Percentiles rank a stretch among this genome's conserved stretches.
phyloP scores from a whole-genome alignment of 2,797 vertebrate species.

The Vireo griseus region DNA sequence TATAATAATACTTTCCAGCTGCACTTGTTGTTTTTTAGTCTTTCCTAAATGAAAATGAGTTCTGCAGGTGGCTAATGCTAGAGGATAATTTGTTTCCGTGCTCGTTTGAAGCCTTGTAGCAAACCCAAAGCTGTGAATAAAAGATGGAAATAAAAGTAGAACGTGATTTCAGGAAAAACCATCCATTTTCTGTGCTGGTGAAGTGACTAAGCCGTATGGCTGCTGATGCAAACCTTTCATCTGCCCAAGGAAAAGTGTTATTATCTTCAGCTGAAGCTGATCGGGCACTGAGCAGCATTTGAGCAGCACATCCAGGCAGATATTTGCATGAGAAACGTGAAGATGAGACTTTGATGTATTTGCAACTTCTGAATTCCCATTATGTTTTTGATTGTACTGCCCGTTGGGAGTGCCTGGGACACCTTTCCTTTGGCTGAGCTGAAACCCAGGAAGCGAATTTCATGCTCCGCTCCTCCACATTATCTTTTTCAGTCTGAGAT shows the following conservation, averaged over 20 bases:
- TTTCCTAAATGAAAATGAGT: conserved; percentile 34
- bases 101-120: conserved; percentile 18
- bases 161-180: neutral
- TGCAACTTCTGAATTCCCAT: neutral
- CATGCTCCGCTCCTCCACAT: fast-evolving
- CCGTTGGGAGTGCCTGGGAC: neutral
- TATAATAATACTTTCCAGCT: conserved; percentile 3
- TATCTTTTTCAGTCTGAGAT: neutral
- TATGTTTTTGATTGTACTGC: neutral
- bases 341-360: conserved; percentile 20
- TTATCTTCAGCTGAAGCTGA: conserved; percentile 18
- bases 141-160: conserved; percentile 43
- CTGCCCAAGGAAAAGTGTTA: conserved; percentile 3
- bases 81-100: conserved; percentile 27
- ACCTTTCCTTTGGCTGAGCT: neutral
- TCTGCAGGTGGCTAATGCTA: conserved; percentile 37
- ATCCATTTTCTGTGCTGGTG: neutral
- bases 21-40: conserved; percentile 17
- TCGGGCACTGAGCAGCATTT: conserved; percentile 23
- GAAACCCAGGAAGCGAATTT: neutral
- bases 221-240: conserved; percentile 50
- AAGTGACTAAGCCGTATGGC: neutral
- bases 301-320: conserved; percentile 14
- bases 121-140: conserved; percentile 15
- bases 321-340: conserved; percentile 53